These are phyloP conservation scores for Scrobipalpa costella DNA, from an alignment of 2,888 invertebrate species.

Conservation along the genomic window DNA sequence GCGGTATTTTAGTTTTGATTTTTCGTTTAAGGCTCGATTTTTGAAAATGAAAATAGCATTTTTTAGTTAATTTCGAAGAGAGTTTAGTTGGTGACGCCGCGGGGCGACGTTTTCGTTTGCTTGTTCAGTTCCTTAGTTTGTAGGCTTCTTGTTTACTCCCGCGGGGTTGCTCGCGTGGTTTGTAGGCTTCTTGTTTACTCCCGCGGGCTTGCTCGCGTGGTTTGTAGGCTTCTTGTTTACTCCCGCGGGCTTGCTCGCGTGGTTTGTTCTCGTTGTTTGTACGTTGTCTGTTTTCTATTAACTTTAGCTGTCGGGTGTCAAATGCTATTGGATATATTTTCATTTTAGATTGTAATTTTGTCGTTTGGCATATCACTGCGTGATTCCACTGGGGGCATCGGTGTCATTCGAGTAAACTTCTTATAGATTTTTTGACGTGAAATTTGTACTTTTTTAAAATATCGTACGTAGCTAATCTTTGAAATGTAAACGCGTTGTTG, in stretches of 20 bases:
- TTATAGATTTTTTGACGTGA: conserved; percentile 56
- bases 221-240: conserved; percentile 59
- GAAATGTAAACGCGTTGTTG: conserved; percentile 55
- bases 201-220: conserved; percentile 52
- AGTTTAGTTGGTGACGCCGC: conserved; percentile 55
- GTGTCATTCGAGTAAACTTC: conserved; percentile 45
- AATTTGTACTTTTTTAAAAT: conserved; percentile 66
- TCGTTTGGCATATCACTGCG: conserved; percentile 71
- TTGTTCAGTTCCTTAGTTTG: conserved; percentile 60
- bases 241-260: conserved; percentile 52
- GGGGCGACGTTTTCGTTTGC: conserved; percentile 46
- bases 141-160: conserved; percentile 64
- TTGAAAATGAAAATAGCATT: conserved; percentile 52
- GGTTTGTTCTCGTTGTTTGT: conserved; percentile 55
- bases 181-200: conserved; percentile 60
- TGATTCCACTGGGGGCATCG: conserved; percentile 61
- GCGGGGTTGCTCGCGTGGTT: conserved; percentile 52
- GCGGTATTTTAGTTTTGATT: conserved; percentile 55
- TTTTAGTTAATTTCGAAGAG: conserved; percentile 62
- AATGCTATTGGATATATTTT: conserved; percentile 40
- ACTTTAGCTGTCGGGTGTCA: conserved; percentile 43
- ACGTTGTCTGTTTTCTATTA: conserved; percentile 60
- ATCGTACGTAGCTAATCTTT: conserved; percentile 53
- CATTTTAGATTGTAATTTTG: conserved; percentile 67
- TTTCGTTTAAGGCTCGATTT: conserved; percentile 41